A percentile compares a stretch with the other conserved stretches of the same genome.
phyloP scores from a whole-genome alignment of 2,888 invertebrate genomes.

The Chymomyza fuscimana region DNA sequence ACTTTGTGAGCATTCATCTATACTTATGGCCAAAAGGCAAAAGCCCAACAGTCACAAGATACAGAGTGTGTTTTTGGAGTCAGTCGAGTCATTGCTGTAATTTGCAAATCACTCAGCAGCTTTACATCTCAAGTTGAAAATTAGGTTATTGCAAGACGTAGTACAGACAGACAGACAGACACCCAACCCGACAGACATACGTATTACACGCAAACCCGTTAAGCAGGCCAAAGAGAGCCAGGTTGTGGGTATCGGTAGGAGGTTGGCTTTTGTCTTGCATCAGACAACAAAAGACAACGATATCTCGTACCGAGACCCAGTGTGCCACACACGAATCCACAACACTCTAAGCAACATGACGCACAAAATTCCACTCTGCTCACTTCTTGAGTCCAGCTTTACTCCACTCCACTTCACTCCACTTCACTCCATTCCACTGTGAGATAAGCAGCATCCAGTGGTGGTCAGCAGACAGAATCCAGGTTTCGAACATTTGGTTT shows the following conservation, averaged over 20 bases:
- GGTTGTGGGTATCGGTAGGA: conserved; percentile 7
- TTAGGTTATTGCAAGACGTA: conserved; percentile 69
- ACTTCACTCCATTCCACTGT: background rate
- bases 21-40: conserved; percentile 4
- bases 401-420: background rate
- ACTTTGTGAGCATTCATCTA: background rate
- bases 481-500: conserved; percentile 33
- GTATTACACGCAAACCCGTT: conserved; percentile 68
- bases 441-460: conserved; percentile 11
- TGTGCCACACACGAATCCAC: conserved; percentile 55
- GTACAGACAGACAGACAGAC: conserved; percentile 9
- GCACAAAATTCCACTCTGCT: conserved; percentile 61
- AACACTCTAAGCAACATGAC: conserved; percentile 55
- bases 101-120: conserved; percentile 71
- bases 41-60: conserved; percentile 5
- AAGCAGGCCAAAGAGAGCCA: conserved; percentile 6
- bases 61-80: conserved; percentile 10
- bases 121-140: conserved; percentile 61
- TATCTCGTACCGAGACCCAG: conserved; percentile 31
- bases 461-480: conserved; percentile 22
- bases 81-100: conserved; percentile 39
- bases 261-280: conserved; percentile 59
- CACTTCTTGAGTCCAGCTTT: background rate
- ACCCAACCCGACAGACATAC: conserved; percentile 29
- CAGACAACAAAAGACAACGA: conserved; percentile 70